These are phyloP conservation scores for Hyles lineata DNA, from an alignment of 2,888 invertebrate genomes.

Conservation along the genomic window DNA sequence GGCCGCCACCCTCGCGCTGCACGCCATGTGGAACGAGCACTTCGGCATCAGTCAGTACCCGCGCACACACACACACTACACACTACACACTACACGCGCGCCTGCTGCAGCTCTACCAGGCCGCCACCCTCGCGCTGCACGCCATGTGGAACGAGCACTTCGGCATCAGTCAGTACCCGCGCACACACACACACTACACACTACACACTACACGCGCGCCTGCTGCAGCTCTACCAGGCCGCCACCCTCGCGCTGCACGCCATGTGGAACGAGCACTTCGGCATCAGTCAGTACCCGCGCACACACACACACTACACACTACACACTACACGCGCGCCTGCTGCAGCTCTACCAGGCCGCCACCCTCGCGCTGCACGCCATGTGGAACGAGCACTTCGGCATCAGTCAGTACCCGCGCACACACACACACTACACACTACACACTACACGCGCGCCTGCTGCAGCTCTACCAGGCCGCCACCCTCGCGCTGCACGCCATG, in stretches of 20 bases:
- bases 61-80: not conserved
- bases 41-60: slow-evolving; percentile 94
- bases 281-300: slow-evolving; percentile 89
- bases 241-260: slow-evolving; percentile 96
- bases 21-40: slow-evolving; percentile 99
- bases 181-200: not conserved
- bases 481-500: no score
- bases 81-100: no score
- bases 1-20: slow-evolving; percentile 92
- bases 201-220: no score
- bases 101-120: slow-evolving; percentile 89
- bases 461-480: no score
- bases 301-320: not conserved
- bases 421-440: no score
- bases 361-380: slow-evolving; percentile 96
- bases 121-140: slow-evolving; percentile 93
- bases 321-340: slow-evolving; percentile 91
- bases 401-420: slow-evolving; percentile 87
- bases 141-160: slow-evolving; percentile 99
- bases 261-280: slow-evolving; percentile 99
- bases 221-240: slow-evolving; percentile 89
- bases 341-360: slow-evolving; percentile 89
- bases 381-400: slow-evolving; percentile 99
- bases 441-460: no score
- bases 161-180: slow-evolving; percentile 91